Base-by-base conservation (phyloP, 2,797 vertebrate genomes). In the Antrozous pallidus region DNA sequence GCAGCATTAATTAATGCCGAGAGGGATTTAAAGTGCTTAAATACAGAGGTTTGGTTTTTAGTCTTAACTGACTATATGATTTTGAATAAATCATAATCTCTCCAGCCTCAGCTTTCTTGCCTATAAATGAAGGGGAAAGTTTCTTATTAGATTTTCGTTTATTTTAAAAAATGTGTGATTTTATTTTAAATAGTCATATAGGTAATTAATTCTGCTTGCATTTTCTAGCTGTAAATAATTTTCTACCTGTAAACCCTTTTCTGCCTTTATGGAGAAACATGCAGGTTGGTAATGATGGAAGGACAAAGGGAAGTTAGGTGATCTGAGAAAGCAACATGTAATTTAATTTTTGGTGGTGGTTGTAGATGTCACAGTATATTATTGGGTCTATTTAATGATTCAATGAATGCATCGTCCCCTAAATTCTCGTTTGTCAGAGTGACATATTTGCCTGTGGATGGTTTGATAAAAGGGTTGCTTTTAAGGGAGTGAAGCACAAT, bases 381-480 rank as follows among this genome's bases (percentile, higher is more conserved):
- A 61, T 82, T 95, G 65, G 24, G 24, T 70, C 47, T 96, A 47
- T 89, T 95, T 94, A 87, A 88, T 94, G 51, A 95, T 77, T 58
- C 74, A 79, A 0, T 93, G 47, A 96, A 88, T 91, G 28, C 26
- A 85, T 0, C 49, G 89, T 88, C 31, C 33, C 20, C 71, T 40
- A 96, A 88, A 80, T 63, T 86, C 33, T 74, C 26, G 1, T 94
- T 86, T 92, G 80, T 93, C 58, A 91, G 28, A 84, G 63, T 73
- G 31, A 94, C 71, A 49, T 80, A 78, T 90, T 94, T 90, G 36
- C 75, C 36, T 87, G 8, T 71, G 54, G 8, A 33, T 86, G 51
- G 47, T 90, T 94, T 89, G 75, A 77, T 91, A 91, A 81, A 90
- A 96, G 38, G 22, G n/a, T 70, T 94, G 69, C 77, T 95, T 96